Evolutionary conservation across 2,113 vertebrate species (phyloP).

Genomic region (Oostethus manadensis): DNA sequence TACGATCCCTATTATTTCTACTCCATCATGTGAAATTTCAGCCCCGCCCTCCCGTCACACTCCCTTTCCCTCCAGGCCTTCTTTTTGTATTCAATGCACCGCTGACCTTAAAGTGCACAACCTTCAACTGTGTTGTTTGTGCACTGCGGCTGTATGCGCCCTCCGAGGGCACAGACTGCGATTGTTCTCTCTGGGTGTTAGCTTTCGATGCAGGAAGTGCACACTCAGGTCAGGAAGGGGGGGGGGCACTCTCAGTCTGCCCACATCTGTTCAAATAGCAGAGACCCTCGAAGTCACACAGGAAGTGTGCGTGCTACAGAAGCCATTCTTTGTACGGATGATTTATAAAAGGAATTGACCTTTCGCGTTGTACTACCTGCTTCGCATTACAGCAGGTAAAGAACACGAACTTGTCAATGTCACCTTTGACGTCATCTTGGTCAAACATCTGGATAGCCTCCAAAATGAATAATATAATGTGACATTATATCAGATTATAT

Average conservation of each 20-base stretch:
- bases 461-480: not conserved
- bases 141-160: slow-evolving; percentile 23
- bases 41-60: not conserved
- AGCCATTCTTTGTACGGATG: slow-evolving; percentile 41
- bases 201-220: slow-evolving; percentile 74
- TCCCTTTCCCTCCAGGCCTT: not conserved
- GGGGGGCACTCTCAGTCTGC: slow-evolving; percentile 59
- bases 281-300: slow-evolving; percentile 63
- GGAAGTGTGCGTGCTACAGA: slow-evolving; percentile 51
- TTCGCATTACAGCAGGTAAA: slow-evolving; percentile 1
- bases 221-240: slow-evolving; percentile 62
- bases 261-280: slow-evolving; percentile 77
- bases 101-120: slow-evolving; percentile 21
- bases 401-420: not conserved
- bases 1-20: too few species aligned
- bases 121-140: slow-evolving; percentile 16
- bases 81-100: slow-evolving; percentile 29
- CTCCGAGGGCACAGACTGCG: slow-evolving; percentile 61
- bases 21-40: not conserved
- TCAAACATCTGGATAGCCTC: not conserved
- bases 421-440: not conserved
- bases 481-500: too few species aligned
- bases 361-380: slow-evolving; percentile 39
- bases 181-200: slow-evolving; percentile 75
- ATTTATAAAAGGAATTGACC: slow-evolving; percentile 47